Evolutionary conservation across 2,113 vertebrate genomes (phyloP).

Genomic region (Leiothrix lutea): DNA sequence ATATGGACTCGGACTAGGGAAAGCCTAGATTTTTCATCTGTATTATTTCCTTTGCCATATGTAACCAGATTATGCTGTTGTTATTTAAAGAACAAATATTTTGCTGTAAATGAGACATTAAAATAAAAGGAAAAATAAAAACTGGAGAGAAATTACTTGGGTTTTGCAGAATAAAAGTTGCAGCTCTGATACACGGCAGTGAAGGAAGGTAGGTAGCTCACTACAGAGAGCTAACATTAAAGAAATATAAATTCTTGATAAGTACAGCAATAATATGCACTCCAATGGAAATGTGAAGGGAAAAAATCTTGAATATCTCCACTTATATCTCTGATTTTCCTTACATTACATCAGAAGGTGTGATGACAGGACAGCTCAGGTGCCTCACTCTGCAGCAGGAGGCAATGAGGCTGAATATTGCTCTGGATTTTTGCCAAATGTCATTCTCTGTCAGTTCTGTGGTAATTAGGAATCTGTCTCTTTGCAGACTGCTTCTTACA

Average conservation of each 20-base stretch:
- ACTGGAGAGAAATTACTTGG: background rate
- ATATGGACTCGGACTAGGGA: background rate
- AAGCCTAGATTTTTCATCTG: background rate
- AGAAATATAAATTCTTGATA: background rate
- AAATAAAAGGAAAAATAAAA: background rate
- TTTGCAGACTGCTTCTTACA: background rate
- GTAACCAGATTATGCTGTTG: background rate
- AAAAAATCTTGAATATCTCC: background rate
- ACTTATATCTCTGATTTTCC: background rate
- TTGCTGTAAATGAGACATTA: background rate
- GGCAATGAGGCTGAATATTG: background rate
- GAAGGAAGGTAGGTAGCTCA: background rate
- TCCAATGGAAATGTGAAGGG: background rate
- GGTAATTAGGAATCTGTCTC: background rate
- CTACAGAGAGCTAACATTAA: background rate
- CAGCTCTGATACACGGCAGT: background rate
- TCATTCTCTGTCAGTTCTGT: background rate
- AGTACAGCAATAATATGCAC: background rate
- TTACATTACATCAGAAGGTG: background rate
- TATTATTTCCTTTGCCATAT: background rate
- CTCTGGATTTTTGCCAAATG: conserved; percentile 1
- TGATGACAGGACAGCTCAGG: background rate
- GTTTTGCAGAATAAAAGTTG: background rate
- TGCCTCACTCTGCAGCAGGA: background rate
- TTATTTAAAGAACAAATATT: background rate